Evolutionary conservation across 1,140 invertebrate species (phyloP), one percentile per base, ranked within the genome.

Genomic region (Uloborus diversus): DNA sequence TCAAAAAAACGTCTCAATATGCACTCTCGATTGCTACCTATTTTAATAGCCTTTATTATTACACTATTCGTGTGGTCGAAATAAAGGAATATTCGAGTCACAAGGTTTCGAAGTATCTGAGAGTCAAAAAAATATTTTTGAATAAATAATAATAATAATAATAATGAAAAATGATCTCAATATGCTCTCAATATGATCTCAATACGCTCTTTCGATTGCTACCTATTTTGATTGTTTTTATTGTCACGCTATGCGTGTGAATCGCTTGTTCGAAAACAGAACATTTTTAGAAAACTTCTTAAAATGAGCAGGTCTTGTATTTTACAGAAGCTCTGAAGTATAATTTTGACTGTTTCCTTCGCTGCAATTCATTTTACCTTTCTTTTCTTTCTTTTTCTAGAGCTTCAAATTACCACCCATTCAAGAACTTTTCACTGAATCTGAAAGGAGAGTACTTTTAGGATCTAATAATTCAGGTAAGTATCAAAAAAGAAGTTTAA

Each of bases 401-500:
- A 70, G 68, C 68, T 70, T 70, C 56, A 9, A 30, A 35, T 33
- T 57, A 35, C 37, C 68, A 70, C 57, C 68, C 17, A 27, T 70
- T 70, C 68, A 70, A 56, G 57, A 70, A 20, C n/a, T 70, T 57
- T 70, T 70, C 68, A 70, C 68, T 23, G 68, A 70, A 70, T 57
- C 68, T 33, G 68, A 70, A 57, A 70, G 57, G 42, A 13, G 56
- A 25, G 27, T 70, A 25, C 47, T 70, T 17, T 37, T 70, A 70
- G 68, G 68, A 70, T 70, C 68, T 56, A 70, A 70, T 57, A 70
- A 17, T 5, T 35, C 68, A 70, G 68, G 68, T 70, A 47, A 70
- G 65, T n/a, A n/a, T n/a, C n/a, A n/a, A n/a, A n/a, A n/a, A n/a
- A n/a, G n/a, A n/a, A n/a, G n/a, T n/a, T n/a, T n/a, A n/a, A n/a